phyloP scores from a whole-genome alignment of 2,797 vertebrate species.

The Poeciliopsis infans region DNA sequence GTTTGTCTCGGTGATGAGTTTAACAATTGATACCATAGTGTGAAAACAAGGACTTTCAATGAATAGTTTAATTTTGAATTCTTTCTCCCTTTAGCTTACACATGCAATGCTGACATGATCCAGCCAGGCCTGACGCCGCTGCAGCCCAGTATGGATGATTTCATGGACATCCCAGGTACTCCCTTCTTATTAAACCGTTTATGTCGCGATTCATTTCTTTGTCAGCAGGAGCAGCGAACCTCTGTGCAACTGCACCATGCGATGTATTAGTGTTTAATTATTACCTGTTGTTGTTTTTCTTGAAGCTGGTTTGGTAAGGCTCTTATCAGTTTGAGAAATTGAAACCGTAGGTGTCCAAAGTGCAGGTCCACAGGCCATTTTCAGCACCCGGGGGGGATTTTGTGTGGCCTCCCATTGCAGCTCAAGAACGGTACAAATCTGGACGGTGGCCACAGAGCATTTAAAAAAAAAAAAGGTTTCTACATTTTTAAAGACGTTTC shows the following conservation, averaged over 20 bases:
- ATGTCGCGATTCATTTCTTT: not conserved
- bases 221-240: not conserved
- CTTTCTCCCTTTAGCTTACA: constrained; percentile 80
- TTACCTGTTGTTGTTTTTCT: not conserved
- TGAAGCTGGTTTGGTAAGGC: not conserved
- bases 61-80: not conserved
- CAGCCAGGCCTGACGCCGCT: constrained; percentile 93
- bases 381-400: not conserved
- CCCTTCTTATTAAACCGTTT: constrained; percentile 9
- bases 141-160: constrained; percentile 94
- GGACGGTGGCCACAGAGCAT: not conserved
- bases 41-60: not conserved
- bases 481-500: not conserved
- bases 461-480: no score
- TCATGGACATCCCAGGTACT: constrained; percentile 96
- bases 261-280: not conserved
- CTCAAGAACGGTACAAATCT: not conserved
- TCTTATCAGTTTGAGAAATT: not conserved
- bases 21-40: not conserved
- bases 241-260: not conserved
- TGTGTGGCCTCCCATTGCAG: not conserved
- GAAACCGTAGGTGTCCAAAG: not conserved
- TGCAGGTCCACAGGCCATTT: not conserved
- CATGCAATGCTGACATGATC: constrained; percentile 95
- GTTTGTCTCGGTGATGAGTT: not conserved